These are phyloP conservation scores for Aulostomus chinensis DNA, from an alignment of 2,797 vertebrate genomes.

Conservation along the genomic window DNA sequence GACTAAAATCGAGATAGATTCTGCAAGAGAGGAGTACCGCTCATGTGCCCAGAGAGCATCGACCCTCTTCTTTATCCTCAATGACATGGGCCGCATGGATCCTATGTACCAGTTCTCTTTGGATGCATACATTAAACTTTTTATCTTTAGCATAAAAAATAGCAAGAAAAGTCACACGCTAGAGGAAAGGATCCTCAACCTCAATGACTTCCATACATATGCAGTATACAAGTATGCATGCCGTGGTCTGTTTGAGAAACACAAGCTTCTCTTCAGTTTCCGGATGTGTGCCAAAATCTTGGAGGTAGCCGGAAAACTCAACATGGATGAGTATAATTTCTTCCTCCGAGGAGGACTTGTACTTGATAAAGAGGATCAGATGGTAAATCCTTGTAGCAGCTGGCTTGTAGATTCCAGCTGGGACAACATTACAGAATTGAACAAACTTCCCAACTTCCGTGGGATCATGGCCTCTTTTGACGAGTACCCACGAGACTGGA, in stretches of 20 bases:
- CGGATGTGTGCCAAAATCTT: constrained; percentile 91
- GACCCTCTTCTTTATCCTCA: constrained; percentile 89
- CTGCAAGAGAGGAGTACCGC: constrained; percentile 89
- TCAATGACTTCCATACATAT: constrained; percentile 90
- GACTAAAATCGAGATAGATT: constrained; percentile 87
- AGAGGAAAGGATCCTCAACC: constrained; percentile 84
- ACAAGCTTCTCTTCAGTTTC: constrained; percentile 93
- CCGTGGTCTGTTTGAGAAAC: constrained; percentile 87
- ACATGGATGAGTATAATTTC: constrained; percentile 90
- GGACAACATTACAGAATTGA: constrained; percentile 89
- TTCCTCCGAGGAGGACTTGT: constrained; percentile 89
- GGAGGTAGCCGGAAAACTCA: constrained; percentile 84
- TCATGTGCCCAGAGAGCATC: constrained; percentile 89
- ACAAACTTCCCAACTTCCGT: constrained; percentile 85
- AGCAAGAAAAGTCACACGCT: constrained; percentile 84
- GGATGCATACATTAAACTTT: constrained; percentile 89
- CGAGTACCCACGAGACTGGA: constrained; percentile 83
- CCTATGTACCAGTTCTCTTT: constrained; percentile 94
- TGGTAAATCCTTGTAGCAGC: constrained; percentile 84
- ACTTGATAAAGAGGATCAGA: constrained; percentile 84
- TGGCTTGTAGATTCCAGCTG: constrained; percentile 88
- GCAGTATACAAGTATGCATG: constrained; percentile 91
- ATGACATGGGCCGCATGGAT: constrained; percentile 87
- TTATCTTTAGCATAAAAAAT: constrained; percentile 86
- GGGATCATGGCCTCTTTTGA: constrained; percentile 87